phyloP scores from a whole-genome alignment of 2,888 invertebrate genomes.

The Anoplius nigerrimus region DNA sequence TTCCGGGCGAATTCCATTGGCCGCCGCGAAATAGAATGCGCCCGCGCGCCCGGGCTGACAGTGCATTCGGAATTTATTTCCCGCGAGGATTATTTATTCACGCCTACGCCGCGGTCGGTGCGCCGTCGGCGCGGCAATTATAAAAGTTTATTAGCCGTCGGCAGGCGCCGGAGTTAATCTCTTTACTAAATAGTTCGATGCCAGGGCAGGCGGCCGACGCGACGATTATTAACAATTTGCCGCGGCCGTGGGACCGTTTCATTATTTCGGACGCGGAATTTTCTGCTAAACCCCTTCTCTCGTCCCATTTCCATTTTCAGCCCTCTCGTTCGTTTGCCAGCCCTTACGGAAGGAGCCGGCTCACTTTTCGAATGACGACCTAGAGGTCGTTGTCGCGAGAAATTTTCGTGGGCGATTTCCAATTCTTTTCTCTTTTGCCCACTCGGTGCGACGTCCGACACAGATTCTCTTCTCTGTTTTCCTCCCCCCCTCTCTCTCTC shows the following conservation, averaged over 20 bases:
- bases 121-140: conserved; percentile 22
- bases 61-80: conserved; percentile 27
- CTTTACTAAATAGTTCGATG: no score
- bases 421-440: background rate
- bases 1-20: no score
- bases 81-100: conserved; percentile 17
- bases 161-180: background rate
- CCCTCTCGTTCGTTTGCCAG: no score
- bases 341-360: background rate
- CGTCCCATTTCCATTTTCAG: no score
- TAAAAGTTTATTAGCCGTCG: conserved; percentile 32
- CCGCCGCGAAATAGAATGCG: no score
- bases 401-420: background rate
- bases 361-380: no score
- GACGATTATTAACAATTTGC: no score
- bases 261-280: no score
- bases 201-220: no score
- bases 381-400: no score
- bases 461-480: conserved; percentile 33
- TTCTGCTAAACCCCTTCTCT: background rate
- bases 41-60: no score
- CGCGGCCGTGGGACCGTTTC: no score
- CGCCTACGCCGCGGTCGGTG: conserved; percentile 5
- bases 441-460: background rate
- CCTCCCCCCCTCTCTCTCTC: background rate